Percentiles rank a stretch among this genome's conserved stretches.
phyloP scores from a whole-genome alignment of 2,113 vertebrate species.

The Podilymbus podiceps region DNA sequence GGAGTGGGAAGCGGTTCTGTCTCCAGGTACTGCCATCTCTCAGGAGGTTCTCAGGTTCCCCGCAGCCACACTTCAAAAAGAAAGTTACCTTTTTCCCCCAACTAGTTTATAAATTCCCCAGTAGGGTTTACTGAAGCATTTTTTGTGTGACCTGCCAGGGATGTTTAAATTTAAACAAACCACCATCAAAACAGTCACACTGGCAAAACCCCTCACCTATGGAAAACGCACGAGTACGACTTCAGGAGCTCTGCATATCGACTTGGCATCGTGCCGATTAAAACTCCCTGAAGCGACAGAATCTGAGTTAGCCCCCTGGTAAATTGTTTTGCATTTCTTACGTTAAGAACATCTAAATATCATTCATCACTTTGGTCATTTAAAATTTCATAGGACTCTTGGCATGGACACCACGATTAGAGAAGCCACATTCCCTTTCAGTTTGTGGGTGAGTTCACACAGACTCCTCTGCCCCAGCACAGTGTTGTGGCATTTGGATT shows the following conservation, averaged over 20 bases:
- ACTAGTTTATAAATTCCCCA: not conserved
- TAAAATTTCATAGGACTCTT: not conserved
- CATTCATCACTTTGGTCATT: not conserved
- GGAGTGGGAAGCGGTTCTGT: not conserved
- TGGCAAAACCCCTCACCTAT: not conserved
- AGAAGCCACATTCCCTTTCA: not conserved
- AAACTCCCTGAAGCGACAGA: not conserved
- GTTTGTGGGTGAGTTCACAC: not conserved
- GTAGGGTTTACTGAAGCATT: not conserved
- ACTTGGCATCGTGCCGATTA: not conserved
- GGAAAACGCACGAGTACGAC: not conserved
- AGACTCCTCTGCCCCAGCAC: not conserved
- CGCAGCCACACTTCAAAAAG: not conserved
- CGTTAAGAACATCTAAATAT: not conserved
- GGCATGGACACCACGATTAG: not conserved
- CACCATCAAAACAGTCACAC: not conserved
- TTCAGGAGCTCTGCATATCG: not conserved
- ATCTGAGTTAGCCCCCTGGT: not conserved
- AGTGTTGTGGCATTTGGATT: not conserved
- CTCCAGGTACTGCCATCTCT: not conserved
- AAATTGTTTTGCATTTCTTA: not conserved
- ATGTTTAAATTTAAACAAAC: not conserved
- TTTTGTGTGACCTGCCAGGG: not conserved
- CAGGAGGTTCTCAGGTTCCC: not conserved
- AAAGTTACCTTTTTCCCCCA: not conserved